phyloP scores from a whole-genome alignment of 2,113 vertebrate species.

The Eubucco bourcierii region DNA sequence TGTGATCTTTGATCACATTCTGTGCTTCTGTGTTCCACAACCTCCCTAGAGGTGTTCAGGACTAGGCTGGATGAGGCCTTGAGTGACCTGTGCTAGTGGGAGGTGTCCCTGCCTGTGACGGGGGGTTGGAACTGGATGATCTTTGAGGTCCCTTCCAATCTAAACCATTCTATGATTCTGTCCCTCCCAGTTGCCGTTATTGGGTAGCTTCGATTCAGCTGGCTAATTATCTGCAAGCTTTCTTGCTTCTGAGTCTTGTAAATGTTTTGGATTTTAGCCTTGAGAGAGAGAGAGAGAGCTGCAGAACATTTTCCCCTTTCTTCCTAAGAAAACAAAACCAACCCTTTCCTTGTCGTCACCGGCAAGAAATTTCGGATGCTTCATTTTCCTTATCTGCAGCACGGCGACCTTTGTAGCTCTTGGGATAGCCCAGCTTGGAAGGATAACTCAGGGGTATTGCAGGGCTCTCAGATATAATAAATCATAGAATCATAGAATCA shows the following conservation, averaged over 20 bases:
- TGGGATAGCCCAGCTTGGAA: fast-evolving
- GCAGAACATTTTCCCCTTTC: not conserved
- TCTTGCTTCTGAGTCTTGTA: not conserved
- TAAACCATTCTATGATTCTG: not conserved
- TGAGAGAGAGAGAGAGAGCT: not conserved
- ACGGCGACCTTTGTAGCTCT: not conserved
- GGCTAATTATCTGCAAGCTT: slow-evolving; percentile 6
- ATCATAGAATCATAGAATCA: too few relatives aligned
- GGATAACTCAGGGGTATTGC: not conserved
- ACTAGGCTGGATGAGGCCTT: too few relatives aligned
- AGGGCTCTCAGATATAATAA: not conserved
- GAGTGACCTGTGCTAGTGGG: too few relatives aligned
- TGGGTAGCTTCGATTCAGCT: slow-evolving; percentile 8
- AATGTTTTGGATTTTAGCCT: not conserved
- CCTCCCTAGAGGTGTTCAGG: too few relatives aligned
- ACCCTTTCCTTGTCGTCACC: not conserved
- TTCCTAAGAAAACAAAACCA: not conserved
- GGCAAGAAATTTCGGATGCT: not conserved
- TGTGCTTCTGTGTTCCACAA: too few relatives aligned
- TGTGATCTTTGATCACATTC: too few relatives aligned
- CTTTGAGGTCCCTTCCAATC: too few relatives aligned
- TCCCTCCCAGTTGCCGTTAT: not conserved
- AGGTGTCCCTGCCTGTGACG: too few relatives aligned
- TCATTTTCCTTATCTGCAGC: not conserved
- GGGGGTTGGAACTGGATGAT: too few relatives aligned